phyloP scores from a whole-genome alignment of 2,797 vertebrate species.

The Natrix natrix region DNA sequence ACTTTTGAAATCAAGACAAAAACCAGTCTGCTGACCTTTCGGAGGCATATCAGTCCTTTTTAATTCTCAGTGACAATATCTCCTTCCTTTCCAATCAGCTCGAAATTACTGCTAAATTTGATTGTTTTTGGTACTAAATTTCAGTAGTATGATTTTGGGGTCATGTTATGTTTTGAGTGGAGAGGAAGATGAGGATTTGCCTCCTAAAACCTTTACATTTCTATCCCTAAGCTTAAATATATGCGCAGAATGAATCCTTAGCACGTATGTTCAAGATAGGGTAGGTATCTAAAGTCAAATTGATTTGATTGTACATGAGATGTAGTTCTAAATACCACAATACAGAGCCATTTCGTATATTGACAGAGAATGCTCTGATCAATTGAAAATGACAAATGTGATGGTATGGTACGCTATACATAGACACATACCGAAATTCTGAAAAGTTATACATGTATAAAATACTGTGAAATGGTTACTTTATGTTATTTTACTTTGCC shows the following conservation, averaged over 20 bases:
- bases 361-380: background rate
- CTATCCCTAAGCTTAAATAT: background rate
- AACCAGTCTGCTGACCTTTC: background rate
- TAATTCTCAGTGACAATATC: background rate
- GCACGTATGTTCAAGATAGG: background rate
- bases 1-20: background rate
- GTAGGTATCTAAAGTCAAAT: background rate
- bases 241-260: background rate
- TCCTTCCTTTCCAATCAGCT: background rate
- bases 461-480: background rate
- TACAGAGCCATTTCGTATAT: background rate
- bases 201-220: background rate
- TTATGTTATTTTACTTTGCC: background rate
- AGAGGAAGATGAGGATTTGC: background rate
- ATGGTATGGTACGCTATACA: background rate
- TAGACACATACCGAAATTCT: background rate
- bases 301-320: background rate
- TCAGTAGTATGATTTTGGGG: background rate
- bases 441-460: background rate
- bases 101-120: background rate
- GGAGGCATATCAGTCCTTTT: background rate
- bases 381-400: background rate
- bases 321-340: background rate
- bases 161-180: background rate
- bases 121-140: background rate